Base-by-base conservation (phyloP, 2,797 vertebrate genomes). In the Alfaro cultratus region DNA sequence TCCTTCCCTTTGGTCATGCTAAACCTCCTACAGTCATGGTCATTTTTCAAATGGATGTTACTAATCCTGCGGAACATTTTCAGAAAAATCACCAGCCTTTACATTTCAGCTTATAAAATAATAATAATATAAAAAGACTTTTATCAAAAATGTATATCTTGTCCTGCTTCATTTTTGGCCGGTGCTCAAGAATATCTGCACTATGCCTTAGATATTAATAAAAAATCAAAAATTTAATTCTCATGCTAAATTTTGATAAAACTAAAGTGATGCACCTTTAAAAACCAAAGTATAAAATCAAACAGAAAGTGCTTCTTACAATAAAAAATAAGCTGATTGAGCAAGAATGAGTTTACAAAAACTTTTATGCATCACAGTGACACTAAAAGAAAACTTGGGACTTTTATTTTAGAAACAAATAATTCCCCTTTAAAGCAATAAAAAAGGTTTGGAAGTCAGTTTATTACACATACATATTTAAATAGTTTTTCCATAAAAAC, bases 1-100 rank as follows among this genome's bases (percentile, higher is more conserved):
- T 39, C 34, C 29, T 78, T 21, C 26, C 26, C 29, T 78, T 83
- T 23, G 64, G 41, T 62, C 23, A 73, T 41, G 6, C 82, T 67
- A 67, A 67, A 78, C 5, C 4, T 81, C 23, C 46, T 67, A n/a
- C 12, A 47, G 23, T 29, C 15, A 31, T 31, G 36, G n/a, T 4
- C 3, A 34, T 13, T 45, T 53, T 76, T 74, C 3, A 55, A n/a
- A 15, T 62, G 34, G 21, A 41, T 41, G 36, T 67, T 23, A 36
- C 16, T 36, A 18, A 64, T 18, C 31, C n/a, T 34, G 31, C 21
- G 23, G 3, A 67, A 64, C 8, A 3, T 34, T 18, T 34, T 64
- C 18, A 34, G 31, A 34, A 34, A 31, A 62, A 62, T 62, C 21
- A 23, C 10, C 15, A 16, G 11, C 21, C 60, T 34, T 62, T 34